A percentile compares a stretch with the other conserved stretches of the same genome.
Conservation (phyloP, 2,113 vertebrate genomes). For the Noturus placidus region DNA sequence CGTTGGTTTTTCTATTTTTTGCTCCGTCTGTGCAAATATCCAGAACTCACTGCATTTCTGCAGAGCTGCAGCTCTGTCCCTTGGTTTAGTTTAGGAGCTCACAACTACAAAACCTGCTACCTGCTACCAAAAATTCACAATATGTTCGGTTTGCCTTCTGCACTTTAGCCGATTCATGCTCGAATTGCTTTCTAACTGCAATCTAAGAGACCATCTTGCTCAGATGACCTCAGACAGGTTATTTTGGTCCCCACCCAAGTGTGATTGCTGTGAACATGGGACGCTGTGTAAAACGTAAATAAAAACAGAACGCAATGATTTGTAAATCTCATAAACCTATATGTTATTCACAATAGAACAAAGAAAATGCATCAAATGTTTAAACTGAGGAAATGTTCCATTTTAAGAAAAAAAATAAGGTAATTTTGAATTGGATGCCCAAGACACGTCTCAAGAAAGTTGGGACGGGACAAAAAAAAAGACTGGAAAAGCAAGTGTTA, state of each 20-base stretch:
- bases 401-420: too few relatives aligned
- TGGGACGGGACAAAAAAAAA: too few relatives aligned
- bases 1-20: background rate
- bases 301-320: too few relatives aligned
- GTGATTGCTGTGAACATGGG: background rate
- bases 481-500: too few relatives aligned
- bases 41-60: background rate
- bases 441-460: too few relatives aligned
- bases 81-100: background rate
- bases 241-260: background rate
- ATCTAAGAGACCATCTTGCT: background rate
- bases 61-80: background rate
- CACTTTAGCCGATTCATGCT: background rate
- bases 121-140: background rate
- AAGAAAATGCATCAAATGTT: too few relatives aligned
- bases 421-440: too few relatives aligned
- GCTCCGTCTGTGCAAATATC: background rate
- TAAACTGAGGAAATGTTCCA: too few relatives aligned
- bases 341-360: too few relatives aligned
- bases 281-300: too few relatives aligned
- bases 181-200: background rate
- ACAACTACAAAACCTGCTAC: background rate
- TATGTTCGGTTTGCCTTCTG: background rate
- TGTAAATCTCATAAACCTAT: too few relatives aligned
- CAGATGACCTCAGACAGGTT: background rate